phyloP scores from a whole-genome alignment of 2,113 vertebrate genomes.

The Cathartes aura region DNA sequence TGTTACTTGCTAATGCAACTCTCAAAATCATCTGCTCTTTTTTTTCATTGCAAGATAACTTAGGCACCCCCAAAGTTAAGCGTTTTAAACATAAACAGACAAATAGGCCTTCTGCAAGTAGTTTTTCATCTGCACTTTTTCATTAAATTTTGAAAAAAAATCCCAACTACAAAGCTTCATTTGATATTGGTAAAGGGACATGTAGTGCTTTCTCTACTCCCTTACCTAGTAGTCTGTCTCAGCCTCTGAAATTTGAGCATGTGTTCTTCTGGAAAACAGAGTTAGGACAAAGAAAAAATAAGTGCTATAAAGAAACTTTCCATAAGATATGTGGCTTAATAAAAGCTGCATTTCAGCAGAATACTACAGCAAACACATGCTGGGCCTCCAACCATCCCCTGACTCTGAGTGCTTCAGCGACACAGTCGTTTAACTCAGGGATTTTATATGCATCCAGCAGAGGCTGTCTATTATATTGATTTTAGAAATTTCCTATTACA shows the following conservation, averaged over 20 bases:
- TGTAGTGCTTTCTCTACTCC: neutral
- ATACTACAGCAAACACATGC: neutral
- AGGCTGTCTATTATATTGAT: conserved; percentile 40
- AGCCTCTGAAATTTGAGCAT: neutral
- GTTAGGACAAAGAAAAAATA: conserved; percentile 11
- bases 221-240: neutral
- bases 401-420: conserved; percentile 11
- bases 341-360: conserved; percentile 37
- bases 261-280: neutral
- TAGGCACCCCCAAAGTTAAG: neutral
- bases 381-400: conserved; percentile 19
- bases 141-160: neutral
- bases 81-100: neutral
- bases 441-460: conserved; percentile 35
- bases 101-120: neutral
- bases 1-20: neutral
- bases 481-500: conserved; percentile 39
- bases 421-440: conserved; percentile 22
- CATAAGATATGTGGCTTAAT: conserved; percentile 38
- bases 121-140: neutral
- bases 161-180: neutral
- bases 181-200: neutral
- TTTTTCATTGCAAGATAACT: neutral
- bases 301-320: conserved; percentile 32
- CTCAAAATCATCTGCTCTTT: neutral